Base-by-base conservation (phyloP, 1,140 invertebrate genomes). In the Microplitis mediator region DNA sequence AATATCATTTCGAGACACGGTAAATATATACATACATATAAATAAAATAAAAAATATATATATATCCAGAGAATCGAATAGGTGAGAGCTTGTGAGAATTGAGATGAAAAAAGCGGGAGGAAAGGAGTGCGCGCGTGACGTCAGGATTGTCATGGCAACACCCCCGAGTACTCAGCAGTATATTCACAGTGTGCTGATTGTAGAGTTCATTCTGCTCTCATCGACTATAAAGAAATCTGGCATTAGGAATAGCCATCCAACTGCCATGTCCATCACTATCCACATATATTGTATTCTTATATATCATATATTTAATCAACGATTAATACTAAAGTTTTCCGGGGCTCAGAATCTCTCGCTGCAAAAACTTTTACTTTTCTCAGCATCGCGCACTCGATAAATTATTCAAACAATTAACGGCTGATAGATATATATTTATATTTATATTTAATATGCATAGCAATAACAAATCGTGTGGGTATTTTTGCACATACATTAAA, bases 111-210 rank as follows among this genome's bases (percentile, higher is more conserved):
- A 73, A 69, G 66, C 39, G 50, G 73, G 63, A 73, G 45, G 54
- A 45, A 70, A 61, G 39, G 52, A 51, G 4, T 60, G 35, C 69
- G 31, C 32, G 8, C n/a, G 23, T 78, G 73, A 78, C 75, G 77
- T 78, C 77, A 78, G 50, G 65, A 78, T 78, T 54, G 77, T 76
- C 73, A 78, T 78, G 56, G 77, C 65, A 75, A 78, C 75, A 73
- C 73, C 73, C 72, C 69, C 69, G 16, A 34, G 50, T 52, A 14
- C 35, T 62, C 63, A 65, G 8, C 34, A 36, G 8, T 35, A n/a
- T 45, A 14, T 65, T 51, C 13, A 58, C 56, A 23, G 56, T 58
- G 16, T 58, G 34, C 36, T 65, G 36, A 50, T 64, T 64, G 62
- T 64, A 45, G 13, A 65, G 63, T 65, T n/a, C 45, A 62, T 62